Base-by-base conservation (phyloP, 2,888 invertebrate species). In the Isoperla grammatica region DNA sequence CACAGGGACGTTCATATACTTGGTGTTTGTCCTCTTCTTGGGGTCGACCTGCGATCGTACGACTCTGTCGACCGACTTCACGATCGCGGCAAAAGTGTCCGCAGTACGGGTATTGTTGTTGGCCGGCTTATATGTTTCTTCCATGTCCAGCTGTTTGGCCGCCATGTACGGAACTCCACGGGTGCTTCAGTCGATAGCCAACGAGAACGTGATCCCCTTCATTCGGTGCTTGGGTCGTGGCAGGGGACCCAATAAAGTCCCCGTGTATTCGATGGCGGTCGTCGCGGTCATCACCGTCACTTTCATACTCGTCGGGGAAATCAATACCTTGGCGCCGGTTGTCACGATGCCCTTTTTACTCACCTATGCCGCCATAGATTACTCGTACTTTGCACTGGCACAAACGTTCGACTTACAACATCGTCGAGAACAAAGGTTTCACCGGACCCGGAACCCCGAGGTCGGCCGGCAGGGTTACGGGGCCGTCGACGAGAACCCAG, bases 261-360 rank as follows among this genome's bases (percentile, higher is more conserved):
- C 97, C 43, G 78, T 97, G 54, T 89, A 91, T 73, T 87, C 96
- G 8, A 88, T 96, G 84, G 82, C 88, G 62, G 89, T 95, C 56
- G 91, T 96, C 62, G 95, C 95, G 23, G 75, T 85, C 65, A 88
- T 96, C 61, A 94, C 95, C 8, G 83, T 96, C 59, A 81, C 91
- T 29, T 97, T 97, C 76, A 93, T 97, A 68, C 83, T 95, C 66
- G 86, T 95, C 59, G 96, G 96, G 15, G 87, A 94, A 72, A 94
- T 96, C 66, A 97, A 97, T 77, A 88, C 90, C 58, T 81, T 97
- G 61, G 97, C 95, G 57, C 96, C 96, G 61, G 91, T 98, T 64
- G 96, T 97, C 64, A 96, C 97, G 20, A 96, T 97, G 89, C 95
- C 97, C 62, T 98, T 95, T 77, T 82, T 98, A 70, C 78, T 97